Percentiles rank a stretch among this genome's conserved stretches.
Conservation (phyloP, 2,797 vertebrate genomes). For the Zalophus californianus region DNA sequence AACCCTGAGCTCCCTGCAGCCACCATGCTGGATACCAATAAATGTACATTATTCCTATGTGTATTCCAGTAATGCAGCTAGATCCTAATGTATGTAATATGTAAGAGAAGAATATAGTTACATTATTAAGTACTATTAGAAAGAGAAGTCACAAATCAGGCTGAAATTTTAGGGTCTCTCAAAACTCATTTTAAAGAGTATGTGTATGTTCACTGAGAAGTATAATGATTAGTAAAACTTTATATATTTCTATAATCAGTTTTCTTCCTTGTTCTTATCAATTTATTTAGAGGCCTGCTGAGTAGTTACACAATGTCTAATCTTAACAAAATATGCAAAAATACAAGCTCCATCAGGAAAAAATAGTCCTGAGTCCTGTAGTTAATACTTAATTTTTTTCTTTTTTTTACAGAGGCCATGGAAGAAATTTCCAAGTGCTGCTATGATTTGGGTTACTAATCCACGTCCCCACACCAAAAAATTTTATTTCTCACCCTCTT, state of each 20-base stretch:
- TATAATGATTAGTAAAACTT: constrained; percentile 38
- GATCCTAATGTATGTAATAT: neutral
- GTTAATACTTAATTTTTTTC: neutral
- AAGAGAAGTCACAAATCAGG: constrained; percentile 38
- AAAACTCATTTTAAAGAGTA: constrained; percentile 49
- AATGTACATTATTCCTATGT: neutral
- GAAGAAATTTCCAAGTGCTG: constrained; percentile 17
- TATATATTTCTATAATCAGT: neutral
- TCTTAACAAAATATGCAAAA: constrained; percentile 27
- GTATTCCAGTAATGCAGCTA: neutral
- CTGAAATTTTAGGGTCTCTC: constrained; percentile 20
- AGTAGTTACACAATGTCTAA: constrained; percentile 41
- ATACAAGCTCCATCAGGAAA: neutral
- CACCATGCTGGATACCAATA: neutral
- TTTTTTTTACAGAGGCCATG: neutral
- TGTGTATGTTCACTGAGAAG: constrained; percentile 24
- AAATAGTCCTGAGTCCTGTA: neutral
- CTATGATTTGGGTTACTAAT: neutral
- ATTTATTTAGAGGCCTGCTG: neutral
- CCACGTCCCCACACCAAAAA: neutral
- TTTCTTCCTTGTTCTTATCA: constrained; percentile 33
- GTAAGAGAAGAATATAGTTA: neutral
- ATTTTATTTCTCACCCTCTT: neutral
- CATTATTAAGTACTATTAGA: neutral
- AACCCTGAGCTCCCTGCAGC: neutral